Evolutionary conservation across 2,113 vertebrate species (phyloP).

Genomic region (Pholis gunnellus): DNA sequence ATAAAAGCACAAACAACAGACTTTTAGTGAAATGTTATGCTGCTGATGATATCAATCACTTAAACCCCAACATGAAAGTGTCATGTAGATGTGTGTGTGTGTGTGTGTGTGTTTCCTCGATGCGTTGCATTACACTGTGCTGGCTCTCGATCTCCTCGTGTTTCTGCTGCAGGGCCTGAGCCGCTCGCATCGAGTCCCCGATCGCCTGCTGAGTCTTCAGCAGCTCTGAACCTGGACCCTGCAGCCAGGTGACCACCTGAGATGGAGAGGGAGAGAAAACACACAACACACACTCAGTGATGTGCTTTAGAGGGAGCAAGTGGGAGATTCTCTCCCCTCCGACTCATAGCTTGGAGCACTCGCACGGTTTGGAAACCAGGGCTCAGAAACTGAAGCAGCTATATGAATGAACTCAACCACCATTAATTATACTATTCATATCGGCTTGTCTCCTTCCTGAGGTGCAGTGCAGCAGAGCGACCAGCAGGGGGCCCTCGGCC

Average conservation of each 20-base stretch:
- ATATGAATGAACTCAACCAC: neutral
- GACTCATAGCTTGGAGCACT: no score
- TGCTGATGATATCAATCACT: neutral
- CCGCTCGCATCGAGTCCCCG: conserved; percentile 95
- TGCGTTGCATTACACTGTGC: conserved; percentile 90
- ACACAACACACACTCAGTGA: neutral
- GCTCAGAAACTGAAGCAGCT: neutral
- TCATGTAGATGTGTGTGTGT: neutral
- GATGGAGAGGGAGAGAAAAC: neutral
- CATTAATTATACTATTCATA: neutral
- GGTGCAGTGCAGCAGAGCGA: conserved; percentile 18
- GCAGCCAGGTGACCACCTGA: conserved; percentile 98
- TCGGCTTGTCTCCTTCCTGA: neutral
- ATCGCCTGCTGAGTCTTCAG: conserved; percentile 96
- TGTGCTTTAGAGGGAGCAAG: neutral
- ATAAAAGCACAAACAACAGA: neutral
- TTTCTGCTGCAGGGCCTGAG: conserved; percentile 96
- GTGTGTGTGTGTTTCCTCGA: conserved; percentile 1
- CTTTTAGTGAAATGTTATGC: neutral
- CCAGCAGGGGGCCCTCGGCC: conserved; percentile 33
- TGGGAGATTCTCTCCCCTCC: neutral
- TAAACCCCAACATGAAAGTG: neutral
- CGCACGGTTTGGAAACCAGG: neutral
- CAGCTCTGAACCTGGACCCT: conserved; percentile 96
- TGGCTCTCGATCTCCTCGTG: conserved; percentile 99